These are phyloP conservation scores for Etheostoma cragini DNA, from an alignment of 2,113 vertebrate genomes.

Conservation along the genomic window DNA sequence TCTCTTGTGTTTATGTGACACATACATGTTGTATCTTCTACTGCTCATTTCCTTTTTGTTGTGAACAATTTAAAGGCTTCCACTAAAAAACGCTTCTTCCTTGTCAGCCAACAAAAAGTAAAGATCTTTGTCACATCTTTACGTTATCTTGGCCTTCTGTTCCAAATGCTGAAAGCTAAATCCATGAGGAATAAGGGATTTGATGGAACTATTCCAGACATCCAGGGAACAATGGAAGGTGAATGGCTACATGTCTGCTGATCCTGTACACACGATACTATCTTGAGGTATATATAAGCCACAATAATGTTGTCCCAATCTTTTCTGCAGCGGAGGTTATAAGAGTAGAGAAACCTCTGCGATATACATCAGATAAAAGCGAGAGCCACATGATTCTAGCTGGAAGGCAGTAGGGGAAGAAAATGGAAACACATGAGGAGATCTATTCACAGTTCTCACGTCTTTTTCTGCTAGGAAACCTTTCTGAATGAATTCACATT, in stretches of 20 bases:
- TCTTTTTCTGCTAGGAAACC: neutral
- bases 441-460: slow-evolving; percentile 21
- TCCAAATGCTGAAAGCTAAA: neutral
- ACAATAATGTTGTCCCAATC: neutral
- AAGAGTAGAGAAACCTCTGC: slow-evolving; percentile 29
- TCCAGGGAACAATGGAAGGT: neutral
- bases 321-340: slow-evolving; percentile 20
- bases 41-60: neutral
- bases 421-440: slow-evolving; percentile 28
- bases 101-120: neutral
- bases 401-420: slow-evolving; percentile 32
- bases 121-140: neutral
- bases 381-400: slow-evolving; percentile 17
- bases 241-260: neutral
- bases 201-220: neutral
- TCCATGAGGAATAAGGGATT: neutral
- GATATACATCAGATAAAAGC: slow-evolving; percentile 30
- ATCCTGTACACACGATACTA: neutral
- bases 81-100: neutral
- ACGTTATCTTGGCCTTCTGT: neutral
- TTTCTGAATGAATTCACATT: slow-evolving; percentile 29
- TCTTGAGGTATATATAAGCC: neutral
- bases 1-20: neutral
- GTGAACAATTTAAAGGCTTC: neutral
- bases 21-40: neutral